A percentile compares a stretch with the other conserved stretches of the same genome.
Conservation (phyloP, 2,113 vertebrate genomes). For the Neotoma lepida region DNA sequence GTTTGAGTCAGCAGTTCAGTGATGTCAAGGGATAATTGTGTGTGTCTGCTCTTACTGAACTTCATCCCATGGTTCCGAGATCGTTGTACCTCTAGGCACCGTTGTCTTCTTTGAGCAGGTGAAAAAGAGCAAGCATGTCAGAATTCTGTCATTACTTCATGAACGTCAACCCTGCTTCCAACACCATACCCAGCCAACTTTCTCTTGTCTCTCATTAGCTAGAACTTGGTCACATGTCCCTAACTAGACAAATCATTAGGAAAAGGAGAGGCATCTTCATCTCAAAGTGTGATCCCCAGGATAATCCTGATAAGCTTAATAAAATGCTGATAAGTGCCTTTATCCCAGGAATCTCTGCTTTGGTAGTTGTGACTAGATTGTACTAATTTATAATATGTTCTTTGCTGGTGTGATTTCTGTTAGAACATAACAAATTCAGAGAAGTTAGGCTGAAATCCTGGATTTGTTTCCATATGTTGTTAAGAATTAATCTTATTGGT, state of each 20-base stretch:
- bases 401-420: neutral
- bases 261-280: neutral
- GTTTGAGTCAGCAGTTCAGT: neutral
- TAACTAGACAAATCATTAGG: neutral
- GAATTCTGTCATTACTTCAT: neutral
- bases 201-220: neutral
- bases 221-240: neutral
- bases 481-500: neutral
- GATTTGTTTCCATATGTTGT: neutral
- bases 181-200: neutral
- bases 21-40: neutral
- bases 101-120: neutral
- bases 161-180: neutral
- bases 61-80: neutral
- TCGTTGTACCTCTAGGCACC: neutral
- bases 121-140: neutral
- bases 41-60: neutral
- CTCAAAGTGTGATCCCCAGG: neutral
- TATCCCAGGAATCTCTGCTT: neutral
- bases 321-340: neutral
- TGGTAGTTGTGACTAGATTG: neutral
- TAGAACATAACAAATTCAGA: neutral
- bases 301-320: neutral
- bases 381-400: neutral
- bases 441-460: neutral